Base-by-base conservation (phyloP, 1,140 invertebrate genomes). In the Pseudomyrmex flavicornis region DNA sequence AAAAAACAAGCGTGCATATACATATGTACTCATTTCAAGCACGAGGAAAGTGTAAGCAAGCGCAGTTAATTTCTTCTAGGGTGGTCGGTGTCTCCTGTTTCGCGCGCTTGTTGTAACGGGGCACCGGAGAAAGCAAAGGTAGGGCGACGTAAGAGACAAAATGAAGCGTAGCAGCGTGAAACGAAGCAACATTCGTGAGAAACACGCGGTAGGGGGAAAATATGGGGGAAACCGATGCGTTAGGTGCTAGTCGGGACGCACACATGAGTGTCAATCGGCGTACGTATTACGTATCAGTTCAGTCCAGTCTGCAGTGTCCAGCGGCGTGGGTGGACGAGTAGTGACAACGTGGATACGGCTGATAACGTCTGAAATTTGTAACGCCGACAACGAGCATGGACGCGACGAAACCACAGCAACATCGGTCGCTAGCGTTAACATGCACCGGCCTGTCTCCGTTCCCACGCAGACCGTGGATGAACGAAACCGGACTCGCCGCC, bases 381-480 rank as follows among this genome's bases (percentile, higher is more conserved):
- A n/a, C n/a, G 20, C 9, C 50, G 2, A 1, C 15, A 1, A 52
- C 44, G 20, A 80, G 50, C 2, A 91, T 91, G 89, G 89, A 91
- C 72, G 75, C 74, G 17, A 63, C 76, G 8, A 83, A 26, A 5
- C 79, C 85, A 56, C 75, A 62, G n/a, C 50, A 62, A 63, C 70
- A 15, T 70, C 77, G 62, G 50, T 84, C 93, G 95, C 61, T 93
- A 94, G 89, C 20, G 95, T 95, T 89, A 17, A 56, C 54, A 22
- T 80, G 76, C 4, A 66, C 12, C n/a, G 54, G 76, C n/a, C 9
- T 17, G 3, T 1, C 1, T 10, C 96, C 96, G 20, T 96, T 96
- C 89, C 90, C 90, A n/a, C 90, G 91, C n/a, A 94, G 96, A 88
- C 97, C 97, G 79, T 97, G 97, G 97, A 96, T 97, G 95, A 92